Evolutionary conservation across 2,797 vertebrate species (phyloP).

Genomic region (Syndactyla subalaris): DNA sequence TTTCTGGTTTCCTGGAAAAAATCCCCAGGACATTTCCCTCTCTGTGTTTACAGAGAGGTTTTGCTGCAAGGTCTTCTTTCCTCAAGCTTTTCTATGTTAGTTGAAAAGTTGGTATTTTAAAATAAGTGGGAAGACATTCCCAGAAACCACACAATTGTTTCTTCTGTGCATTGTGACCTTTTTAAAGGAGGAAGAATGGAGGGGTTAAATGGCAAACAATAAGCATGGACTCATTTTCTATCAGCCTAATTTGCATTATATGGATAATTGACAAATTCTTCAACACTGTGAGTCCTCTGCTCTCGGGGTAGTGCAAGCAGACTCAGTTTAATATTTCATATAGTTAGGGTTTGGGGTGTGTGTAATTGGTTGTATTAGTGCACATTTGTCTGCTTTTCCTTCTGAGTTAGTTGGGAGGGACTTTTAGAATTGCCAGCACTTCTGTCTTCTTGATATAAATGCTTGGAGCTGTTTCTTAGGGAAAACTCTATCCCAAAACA

Average conservation of each 20-base stretch:
- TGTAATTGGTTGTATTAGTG: not conserved
- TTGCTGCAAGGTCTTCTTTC: not conserved
- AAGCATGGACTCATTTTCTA: not conserved
- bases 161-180: not conserved
- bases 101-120: not conserved
- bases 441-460: not conserved
- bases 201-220: not conserved
- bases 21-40: not conserved
- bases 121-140: not conserved
- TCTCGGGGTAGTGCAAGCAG: not conserved
- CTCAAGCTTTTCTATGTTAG: not conserved
- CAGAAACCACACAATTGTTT: not conserved
- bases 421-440: not conserved
- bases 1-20: not conserved
- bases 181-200: not conserved
- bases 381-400: not conserved
- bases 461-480: not conserved
- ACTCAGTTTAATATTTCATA: not conserved
- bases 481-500: not conserved
- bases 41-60: not conserved
- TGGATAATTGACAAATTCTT: not conserved
- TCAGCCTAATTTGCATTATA: not conserved
- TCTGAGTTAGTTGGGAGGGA: not conserved
- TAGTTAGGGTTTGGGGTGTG: rapidly evolving
- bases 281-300: not conserved